A percentile compares a stretch with the other conserved stretches of the same genome.
phyloP scores from a whole-genome alignment of 2,797 vertebrate species.

The Malurus splendens region DNA sequence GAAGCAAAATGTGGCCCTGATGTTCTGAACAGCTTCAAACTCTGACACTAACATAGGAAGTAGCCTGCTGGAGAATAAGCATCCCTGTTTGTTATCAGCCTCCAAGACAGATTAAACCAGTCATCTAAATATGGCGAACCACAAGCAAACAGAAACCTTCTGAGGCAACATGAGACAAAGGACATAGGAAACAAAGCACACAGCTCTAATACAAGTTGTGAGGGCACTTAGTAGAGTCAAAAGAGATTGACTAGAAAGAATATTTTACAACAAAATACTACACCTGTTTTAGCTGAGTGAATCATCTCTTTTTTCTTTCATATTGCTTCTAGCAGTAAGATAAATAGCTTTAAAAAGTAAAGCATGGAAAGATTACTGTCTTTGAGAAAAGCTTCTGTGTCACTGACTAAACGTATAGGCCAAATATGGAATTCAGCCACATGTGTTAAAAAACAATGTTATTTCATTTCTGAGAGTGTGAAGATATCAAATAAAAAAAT shows the following conservation, averaged over 20 bases:
- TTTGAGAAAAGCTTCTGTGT: background rate
- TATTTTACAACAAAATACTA: background rate
- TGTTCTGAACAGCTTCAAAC: background rate
- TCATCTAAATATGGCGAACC: background rate
- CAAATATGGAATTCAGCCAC: background rate
- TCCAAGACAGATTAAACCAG: background rate
- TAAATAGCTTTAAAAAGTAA: background rate
- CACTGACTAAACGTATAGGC: background rate
- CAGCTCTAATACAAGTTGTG: background rate
- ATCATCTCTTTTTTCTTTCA: background rate
- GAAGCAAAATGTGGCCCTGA: background rate
- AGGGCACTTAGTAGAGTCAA: background rate
- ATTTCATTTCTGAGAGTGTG: background rate
- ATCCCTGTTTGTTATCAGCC: background rate
- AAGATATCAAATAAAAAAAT: background rate
- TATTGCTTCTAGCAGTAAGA: background rate
- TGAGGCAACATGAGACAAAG: background rate
- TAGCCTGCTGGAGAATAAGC: background rate
- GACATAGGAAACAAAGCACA: background rate
- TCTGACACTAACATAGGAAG: background rate
- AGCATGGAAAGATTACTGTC: background rate
- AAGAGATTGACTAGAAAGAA: background rate
- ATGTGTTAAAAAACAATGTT: background rate
- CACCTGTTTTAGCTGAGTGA: background rate
- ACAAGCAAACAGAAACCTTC: background rate